Base-by-base conservation (phyloP, 2,888 invertebrate genomes). In the Spatulosminthurus flaviceps region DNA sequence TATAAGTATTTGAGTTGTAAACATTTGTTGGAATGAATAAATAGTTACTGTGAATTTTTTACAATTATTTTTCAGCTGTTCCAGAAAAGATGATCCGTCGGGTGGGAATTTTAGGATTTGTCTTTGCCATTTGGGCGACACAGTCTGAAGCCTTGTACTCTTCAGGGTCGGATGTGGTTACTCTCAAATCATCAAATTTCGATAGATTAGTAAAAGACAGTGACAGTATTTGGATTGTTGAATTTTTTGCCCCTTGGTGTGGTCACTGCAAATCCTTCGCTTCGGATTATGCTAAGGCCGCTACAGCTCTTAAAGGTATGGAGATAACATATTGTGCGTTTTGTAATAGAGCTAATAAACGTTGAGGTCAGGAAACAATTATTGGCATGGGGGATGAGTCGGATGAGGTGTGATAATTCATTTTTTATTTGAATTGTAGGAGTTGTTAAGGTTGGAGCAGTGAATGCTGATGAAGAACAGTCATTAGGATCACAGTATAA, bases 181-280 rank as follows among this genome's bases (percentile, higher is more conserved):
- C 95, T 79, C 89, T 98, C 81, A 96, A 93, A n/a, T 91, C 94
- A 0, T 89, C 90, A 72, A 98, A 96, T 89, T 98, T 98, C 87
- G 92, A 97, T 86, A 91, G 90, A 84, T 89, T 93, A 85, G 97
- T 98, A 4, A 88, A 92, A 70, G 91, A 94, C 83, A 92, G 95
- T 83, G 94, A 97, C 87, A 92, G 93, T 85, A 89, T 98, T 28
- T 98, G 98, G 98, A 89, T 99, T 79, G 95, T 99, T 0, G 98
- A 99, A 87, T 97, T 96, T 88, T 97, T 91, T 88, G 98, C 98
- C 0, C 97, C 97, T 0, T 98, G 98, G 98, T 81, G 90, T 71
- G 70, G 66, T 34, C 90, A 81, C 90, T 90, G 98, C 88, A 92
- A 97, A 88, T 91, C 91, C 81, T 90, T 99, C 66, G 95, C 93